Percentiles rank a stretch among this genome's conserved stretches.
Conservation (phyloP, 2,888 invertebrate genomes). For the Serripes groenlandicus region DNA sequence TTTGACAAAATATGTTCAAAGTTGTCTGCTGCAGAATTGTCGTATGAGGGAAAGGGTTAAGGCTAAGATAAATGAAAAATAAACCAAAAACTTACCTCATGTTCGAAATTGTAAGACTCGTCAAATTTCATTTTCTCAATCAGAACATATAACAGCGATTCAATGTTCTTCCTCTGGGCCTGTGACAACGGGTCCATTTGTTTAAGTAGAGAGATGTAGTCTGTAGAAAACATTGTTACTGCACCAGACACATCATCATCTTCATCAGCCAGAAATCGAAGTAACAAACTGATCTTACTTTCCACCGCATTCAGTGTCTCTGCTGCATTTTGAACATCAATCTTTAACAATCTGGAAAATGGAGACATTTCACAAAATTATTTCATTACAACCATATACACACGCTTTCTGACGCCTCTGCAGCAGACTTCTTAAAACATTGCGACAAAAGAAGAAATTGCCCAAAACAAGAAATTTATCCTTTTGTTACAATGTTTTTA, state of each 20-base stretch:
- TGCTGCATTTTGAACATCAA: conserved; percentile 76
- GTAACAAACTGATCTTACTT: conserved; percentile 87
- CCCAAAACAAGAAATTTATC: no score
- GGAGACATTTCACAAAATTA: not conserved
- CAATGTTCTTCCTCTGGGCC: conserved; percentile 85
- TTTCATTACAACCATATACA: no score
- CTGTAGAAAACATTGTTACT: conserved; percentile 87
- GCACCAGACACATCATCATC: conserved; percentile 88
- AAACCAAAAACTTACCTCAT: conserved; percentile 83
- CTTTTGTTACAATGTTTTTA: no score
- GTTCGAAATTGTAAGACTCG: conserved; percentile 87
- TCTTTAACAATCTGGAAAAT: conserved; percentile 81
- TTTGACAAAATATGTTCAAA: no score
- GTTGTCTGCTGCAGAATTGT: no score
- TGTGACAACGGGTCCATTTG: conserved; percentile 82
- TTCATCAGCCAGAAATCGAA: conserved; percentile 87
- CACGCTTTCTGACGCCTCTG: no score
- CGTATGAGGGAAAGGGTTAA: not conserved
- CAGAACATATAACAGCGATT: conserved; percentile 86
- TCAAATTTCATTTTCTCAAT: conserved; percentile 88
- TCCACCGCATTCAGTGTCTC: conserved; percentile 84
- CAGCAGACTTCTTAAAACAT: no score
- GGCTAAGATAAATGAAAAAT: not conserved
- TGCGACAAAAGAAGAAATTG: no score
- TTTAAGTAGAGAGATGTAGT: conserved; percentile 87